Conservation (phyloP, 2,797 vertebrate genomes). For the Phrynocephalus vlangalii region DNA sequence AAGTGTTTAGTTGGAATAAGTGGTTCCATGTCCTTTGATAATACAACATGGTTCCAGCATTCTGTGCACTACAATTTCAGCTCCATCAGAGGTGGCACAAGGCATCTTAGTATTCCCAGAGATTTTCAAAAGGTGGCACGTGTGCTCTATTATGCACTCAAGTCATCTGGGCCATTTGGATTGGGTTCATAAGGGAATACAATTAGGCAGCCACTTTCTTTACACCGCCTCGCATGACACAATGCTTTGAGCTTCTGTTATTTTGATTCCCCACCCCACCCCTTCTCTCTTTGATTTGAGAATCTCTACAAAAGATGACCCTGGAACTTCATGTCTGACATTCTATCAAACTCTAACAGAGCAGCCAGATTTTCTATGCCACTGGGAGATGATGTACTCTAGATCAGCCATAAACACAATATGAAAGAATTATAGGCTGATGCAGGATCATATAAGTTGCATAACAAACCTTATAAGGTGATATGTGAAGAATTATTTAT, state of each 20-base stretch:
- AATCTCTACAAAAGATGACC: slow-evolving; percentile 34
- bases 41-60: slow-evolving; percentile 88
- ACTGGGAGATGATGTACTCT: slow-evolving; percentile 16
- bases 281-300: slow-evolving; percentile 39
- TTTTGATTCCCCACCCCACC: slow-evolving; percentile 35
- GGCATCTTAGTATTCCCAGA: slow-evolving; percentile 80
- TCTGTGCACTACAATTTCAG: slow-evolving; percentile 82
- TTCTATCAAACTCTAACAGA: background rate
- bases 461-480: no score
- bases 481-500: no score
- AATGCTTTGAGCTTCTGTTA: slow-evolving; percentile 61
- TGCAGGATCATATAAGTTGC: no score
- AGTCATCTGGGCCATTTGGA: slow-evolving; percentile 81
- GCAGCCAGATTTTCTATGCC: slow-evolving; percentile 22
- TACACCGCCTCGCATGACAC: slow-evolving; percentile 58
- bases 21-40: slow-evolving; percentile 88
- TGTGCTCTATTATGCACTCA: slow-evolving; percentile 81
- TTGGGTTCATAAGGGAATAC: slow-evolving; percentile 73
- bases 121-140: slow-evolving; percentile 80
- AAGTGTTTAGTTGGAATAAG: slow-evolving; percentile 91
- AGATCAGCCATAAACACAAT: slow-evolving; percentile 8
- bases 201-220: slow-evolving; percentile 69
- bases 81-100: slow-evolving; percentile 78
- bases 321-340: background rate
- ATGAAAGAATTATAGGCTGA: background rate